Conservation (phyloP, 1,140 invertebrate genomes). For the Brachionus angularis region DNA sequence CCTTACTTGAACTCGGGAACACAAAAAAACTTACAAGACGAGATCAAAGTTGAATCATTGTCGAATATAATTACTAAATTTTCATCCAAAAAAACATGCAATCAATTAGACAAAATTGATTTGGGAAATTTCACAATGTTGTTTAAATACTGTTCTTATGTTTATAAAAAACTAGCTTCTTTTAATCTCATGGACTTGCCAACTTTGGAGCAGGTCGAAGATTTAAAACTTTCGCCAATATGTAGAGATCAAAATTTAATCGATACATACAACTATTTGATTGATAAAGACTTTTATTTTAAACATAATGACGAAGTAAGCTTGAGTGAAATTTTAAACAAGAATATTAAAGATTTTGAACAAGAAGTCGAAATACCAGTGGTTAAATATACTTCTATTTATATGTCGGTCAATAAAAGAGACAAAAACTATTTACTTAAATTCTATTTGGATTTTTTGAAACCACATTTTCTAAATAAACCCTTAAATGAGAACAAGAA, state of each 20-base stretch:
- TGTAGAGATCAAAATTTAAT: slow-evolving; percentile 20
- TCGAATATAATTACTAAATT: slow-evolving; percentile 30
- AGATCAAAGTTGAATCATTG: slow-evolving; percentile 29
- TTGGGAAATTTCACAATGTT: slow-evolving; percentile 32
- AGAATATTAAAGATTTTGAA: neutral
- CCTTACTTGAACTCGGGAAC: neutral
- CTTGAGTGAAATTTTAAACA: slow-evolving; percentile 8
- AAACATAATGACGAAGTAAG: neutral
- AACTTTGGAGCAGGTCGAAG: neutral
- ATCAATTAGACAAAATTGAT: slow-evolving; percentile 14
- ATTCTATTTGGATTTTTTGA: slow-evolving; percentile 13
- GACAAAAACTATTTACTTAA: neutral
- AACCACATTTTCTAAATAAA: slow-evolving; percentile 21
- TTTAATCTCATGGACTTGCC: slow-evolving; percentile 1
- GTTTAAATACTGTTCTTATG: slow-evolving; percentile 10
- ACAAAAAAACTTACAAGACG: neutral
- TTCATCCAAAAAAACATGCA: slow-evolving; percentile 34
- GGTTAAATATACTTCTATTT: slow-evolving; percentile 24
- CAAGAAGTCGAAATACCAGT: slow-evolving; percentile 3
- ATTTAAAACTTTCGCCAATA: neutral
- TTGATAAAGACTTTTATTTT: slow-evolving; percentile 16
- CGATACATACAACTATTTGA: slow-evolving; percentile 29
- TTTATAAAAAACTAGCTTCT: neutral
- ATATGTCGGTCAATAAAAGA: slow-evolving; percentile 17
- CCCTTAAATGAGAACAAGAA: neutral